These are phyloP conservation scores for Fundulus diaphanus DNA, from an alignment of 2,797 vertebrate genomes.

Conservation along the genomic window DNA sequence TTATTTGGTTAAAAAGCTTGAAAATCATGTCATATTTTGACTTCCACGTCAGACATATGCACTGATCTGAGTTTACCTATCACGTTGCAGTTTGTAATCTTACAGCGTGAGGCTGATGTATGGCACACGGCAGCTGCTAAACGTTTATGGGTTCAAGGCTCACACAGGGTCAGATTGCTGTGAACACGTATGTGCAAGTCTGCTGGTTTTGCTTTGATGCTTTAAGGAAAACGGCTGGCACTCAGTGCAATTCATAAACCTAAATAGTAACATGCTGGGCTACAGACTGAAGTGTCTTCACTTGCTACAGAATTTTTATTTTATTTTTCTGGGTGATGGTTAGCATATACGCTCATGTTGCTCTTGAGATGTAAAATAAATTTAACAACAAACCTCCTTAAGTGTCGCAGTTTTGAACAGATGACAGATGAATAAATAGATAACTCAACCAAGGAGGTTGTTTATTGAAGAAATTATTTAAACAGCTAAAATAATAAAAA, in stretches of 20 bases:
- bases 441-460: neutral
- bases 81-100: too few species aligned
- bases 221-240: neutral
- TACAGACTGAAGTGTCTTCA: neutral
- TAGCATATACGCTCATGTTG: neutral
- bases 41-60: too few species aligned
- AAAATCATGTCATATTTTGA: neutral
- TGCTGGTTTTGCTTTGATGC: conserved; percentile 29
- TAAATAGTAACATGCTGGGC: conserved; percentile 7
- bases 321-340: neutral
- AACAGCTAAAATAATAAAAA: neutral
- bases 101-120: too few species aligned
- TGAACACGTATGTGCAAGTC: conserved; percentile 15
- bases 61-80: too few species aligned
- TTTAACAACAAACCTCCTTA: neutral
- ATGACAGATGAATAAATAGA: neutral
- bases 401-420: neutral
- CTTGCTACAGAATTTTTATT: neutral
- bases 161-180: conserved; percentile 34
- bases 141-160: conserved; percentile 66
- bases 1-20: neutral
- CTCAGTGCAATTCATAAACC: conserved; percentile 6
- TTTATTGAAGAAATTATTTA: neutral
- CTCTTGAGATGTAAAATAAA: neutral
- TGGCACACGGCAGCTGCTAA: conserved; percentile 13